phyloP scores from a whole-genome alignment of 2,888 invertebrate genomes.

The Steromphala cineraria region DNA sequence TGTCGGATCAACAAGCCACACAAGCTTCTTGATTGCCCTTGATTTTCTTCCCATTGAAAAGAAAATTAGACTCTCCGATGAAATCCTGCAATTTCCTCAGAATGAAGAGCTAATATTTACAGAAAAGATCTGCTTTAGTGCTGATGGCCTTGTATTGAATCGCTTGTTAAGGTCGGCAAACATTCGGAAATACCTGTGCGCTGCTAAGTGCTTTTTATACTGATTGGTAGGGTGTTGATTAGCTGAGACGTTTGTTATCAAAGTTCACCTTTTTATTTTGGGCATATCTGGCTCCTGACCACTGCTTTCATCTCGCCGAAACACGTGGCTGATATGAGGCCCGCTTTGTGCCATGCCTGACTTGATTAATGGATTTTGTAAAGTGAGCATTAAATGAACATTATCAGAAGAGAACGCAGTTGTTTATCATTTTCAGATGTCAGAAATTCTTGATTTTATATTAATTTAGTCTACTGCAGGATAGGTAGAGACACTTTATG shows the following conservation, averaged over 20 bases:
- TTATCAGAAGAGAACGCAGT: background rate
- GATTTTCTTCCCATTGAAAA: background rate
- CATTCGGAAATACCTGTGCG: no score
- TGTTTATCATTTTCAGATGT: no score
- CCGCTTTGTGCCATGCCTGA: background rate
- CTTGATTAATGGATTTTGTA: background rate
- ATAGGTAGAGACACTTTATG: no score
- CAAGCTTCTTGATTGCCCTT: background rate
- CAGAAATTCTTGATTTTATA: no score
- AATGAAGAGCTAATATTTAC: background rate
- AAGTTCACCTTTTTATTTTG: background rate
- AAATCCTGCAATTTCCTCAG: background rate
- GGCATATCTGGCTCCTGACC: background rate
- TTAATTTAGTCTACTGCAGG: no score
- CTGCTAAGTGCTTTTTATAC: background rate
- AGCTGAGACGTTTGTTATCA: background rate
- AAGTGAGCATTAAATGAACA: background rate
- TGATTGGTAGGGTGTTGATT: background rate
- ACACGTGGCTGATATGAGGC: background rate
- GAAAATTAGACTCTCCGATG: background rate
- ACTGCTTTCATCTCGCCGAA: background rate
- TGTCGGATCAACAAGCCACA: background rate
- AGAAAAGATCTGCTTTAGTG: background rate
- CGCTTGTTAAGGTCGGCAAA: background rate
- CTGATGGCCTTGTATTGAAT: background rate